Evolutionary conservation across 2,113 vertebrate species (phyloP).

Genomic region (Bubo blakistoni): DNA sequence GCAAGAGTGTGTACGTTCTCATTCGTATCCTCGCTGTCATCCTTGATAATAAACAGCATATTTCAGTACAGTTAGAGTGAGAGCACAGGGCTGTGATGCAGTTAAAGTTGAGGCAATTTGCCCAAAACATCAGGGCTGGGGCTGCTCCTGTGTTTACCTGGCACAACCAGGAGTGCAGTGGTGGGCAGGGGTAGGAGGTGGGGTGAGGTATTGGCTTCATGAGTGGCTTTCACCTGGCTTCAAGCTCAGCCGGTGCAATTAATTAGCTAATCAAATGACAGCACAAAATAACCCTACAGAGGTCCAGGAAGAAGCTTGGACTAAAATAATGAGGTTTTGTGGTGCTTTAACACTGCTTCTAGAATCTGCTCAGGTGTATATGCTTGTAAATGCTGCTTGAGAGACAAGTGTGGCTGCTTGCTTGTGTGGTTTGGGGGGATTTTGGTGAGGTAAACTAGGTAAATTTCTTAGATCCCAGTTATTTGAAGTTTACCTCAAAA

Average conservation of each 20-base stretch:
- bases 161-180: not conserved
- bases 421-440: not conserved
- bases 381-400: not conserved
- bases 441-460: not conserved
- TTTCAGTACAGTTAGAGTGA: not conserved
- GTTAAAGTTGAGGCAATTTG: not conserved
- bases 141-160: not conserved
- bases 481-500: constrained; percentile 13
- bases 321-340: not conserved
- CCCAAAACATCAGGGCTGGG: not conserved
- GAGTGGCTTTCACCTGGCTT: too few species aligned
- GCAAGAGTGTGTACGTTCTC: not conserved
- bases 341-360: not conserved
- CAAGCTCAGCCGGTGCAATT: too few species aligned
- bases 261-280: not conserved
- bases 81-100: too few species aligned
- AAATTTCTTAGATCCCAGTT: not conserved
- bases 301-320: not conserved
- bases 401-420: fast-evolving
- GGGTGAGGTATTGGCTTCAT: fast-evolving
- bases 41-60: not conserved
- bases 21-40: not conserved
- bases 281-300: not conserved
- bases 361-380: not conserved
- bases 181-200: too few species aligned